Evolutionary conservation across 2,797 vertebrate species (phyloP), one percentile per base, ranked within the genome.

Genomic region (Bryconaethiops microstoma): DNA sequence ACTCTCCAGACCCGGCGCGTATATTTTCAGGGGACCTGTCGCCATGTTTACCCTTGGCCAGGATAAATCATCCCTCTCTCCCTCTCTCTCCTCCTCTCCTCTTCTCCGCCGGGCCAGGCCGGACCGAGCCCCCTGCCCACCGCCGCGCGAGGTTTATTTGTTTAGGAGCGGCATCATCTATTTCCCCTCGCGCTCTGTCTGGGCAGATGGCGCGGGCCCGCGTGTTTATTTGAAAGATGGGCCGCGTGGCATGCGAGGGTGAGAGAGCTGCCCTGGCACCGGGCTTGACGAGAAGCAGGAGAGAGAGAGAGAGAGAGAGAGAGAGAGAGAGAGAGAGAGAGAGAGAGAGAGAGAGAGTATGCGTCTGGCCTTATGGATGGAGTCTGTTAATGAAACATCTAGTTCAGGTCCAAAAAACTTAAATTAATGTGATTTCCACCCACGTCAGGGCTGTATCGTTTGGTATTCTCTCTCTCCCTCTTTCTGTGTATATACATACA

Each of bases 131-230:
- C 72, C 71, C 60, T 80, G 85, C 67, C 57, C 80, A 65, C 86
- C 88, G 78, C 82, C 85, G 86, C 70, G 81, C 74, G 84, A 71
- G 25, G 89, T 91, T 92, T 93, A 90, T 94, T 94, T 92, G 92
- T 88, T 81, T 85, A 92, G 88, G 84, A 76, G 76, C 82, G 81
- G 79, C 80, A 83, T 91, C 88, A 92, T 94, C 94, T 93, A 92
- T 93, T 87, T 87, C 76, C 59, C 76, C 77, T 80, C 63, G 63
- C 42, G 64, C 64, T 87, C 83, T 88, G 85, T 88, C 84, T 87
- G 82, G 83, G 85, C 88, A 89, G 88, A 88, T 87, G 87, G 85
- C 74, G 81, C 71, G 72, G 78, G 68, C 64, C 77, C 87, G 85
- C 82, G 74, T 88, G 87, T 92, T 92, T 90, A 87, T 90, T 91